Evolutionary conservation across 2,797 vertebrate species (phyloP), one percentile per base, ranked within the genome.

Genomic region (Lutjanus argentimaculatus): DNA sequence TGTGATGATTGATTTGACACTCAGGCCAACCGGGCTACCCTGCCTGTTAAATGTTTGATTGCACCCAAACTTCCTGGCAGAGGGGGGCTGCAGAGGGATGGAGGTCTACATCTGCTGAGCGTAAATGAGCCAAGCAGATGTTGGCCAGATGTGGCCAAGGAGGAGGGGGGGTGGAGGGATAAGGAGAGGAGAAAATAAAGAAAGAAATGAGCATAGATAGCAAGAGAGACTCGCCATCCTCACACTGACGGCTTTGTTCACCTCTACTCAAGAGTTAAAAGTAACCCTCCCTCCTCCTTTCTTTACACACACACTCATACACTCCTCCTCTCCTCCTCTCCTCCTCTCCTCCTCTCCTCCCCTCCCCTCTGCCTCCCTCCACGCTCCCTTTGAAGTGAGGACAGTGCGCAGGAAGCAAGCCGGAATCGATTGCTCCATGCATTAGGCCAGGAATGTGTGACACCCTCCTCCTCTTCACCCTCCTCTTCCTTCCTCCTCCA

Each of bases 381-480:
- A 36, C 17, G 59, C 72, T 86, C 59, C 61, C 93, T 93, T 90
- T 85, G 86, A 96, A 93, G 81, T 85, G 66, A 93, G 57, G 77
- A 89, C 81, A 79, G 72, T 80, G 80, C 81, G 91, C 85, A 92
- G 91, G 88, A 95, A 93, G 75, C 42, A 87, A 90, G 87, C 84
- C 72, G 88, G 92, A 95, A 93, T 94, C 90, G 83, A 95, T 94
- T 95, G 91, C 91, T 91, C 85, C 85, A 51, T 92, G 92, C 92
- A 93, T 95, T 93, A 94, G 84, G 72, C 75, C 79, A 85, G 94
- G 93, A 96, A 95, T 95, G 93, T 93, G 89, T 92, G 89, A 92
- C 92, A 64, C 75, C 89, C 82, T 77, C 86, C 83, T 73, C 71
- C 53, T 75, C 61, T 40, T 66, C 68, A 6, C 21, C 48, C 42